Conservation (phyloP, 1,140 invertebrate species). For the Venustaconcha ellipsiformis region DNA sequence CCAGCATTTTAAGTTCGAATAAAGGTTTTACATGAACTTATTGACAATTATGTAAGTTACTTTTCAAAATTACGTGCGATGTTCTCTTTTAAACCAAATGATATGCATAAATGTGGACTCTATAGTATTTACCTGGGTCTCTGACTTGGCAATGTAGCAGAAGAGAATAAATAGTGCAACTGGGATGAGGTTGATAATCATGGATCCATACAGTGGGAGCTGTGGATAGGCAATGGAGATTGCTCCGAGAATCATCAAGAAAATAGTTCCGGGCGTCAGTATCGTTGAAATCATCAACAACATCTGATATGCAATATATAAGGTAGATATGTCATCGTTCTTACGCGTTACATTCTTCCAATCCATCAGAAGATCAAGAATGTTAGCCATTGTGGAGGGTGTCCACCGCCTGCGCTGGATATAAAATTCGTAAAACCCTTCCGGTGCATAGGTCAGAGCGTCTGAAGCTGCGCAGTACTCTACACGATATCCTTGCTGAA, state of each 20-base stretch:
- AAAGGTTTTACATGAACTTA: neutral
- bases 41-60: neutral
- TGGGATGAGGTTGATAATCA: constrained; percentile 71
- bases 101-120: neutral
- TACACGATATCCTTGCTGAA: constrained; percentile 75
- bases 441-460: constrained; percentile 75
- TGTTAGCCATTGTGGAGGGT: constrained; percentile 78
- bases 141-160: constrained; percentile 68
- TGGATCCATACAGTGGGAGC: constrained; percentile 70
- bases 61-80: too few relatives aligned
- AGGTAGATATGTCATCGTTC: constrained; percentile 52
- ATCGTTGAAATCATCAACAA: constrained; percentile 72
- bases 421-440: constrained; percentile 76
- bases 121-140: constrained; percentile 67
- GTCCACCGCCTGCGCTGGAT: constrained; percentile 77
- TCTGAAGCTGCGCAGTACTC: constrained; percentile 77
- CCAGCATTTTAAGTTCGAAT: too few relatives aligned
- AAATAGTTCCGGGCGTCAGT: constrained; percentile 77
- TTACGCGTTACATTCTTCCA: constrained; percentile 60
- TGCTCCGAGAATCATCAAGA: constrained; percentile 74
- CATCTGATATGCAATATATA: constrained; percentile 60
- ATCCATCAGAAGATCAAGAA: constrained; percentile 73
- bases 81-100: neutral
- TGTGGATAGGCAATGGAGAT: constrained; percentile 71
- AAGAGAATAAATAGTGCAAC: constrained; percentile 71